Conservation (phyloP, 2,888 invertebrate species). For the Pasiphila rectangulata region DNA sequence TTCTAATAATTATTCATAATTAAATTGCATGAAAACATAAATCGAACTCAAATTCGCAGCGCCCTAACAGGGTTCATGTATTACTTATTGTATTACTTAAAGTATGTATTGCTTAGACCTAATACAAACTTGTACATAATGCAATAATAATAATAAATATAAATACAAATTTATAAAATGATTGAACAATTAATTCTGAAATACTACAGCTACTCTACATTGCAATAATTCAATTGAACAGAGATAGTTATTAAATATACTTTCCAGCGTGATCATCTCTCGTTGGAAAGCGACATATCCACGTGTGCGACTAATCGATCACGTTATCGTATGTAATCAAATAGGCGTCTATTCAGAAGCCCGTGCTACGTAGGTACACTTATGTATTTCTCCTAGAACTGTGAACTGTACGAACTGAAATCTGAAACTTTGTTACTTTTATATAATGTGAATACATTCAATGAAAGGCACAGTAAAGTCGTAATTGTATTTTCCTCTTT, state of each 20-base stretch:
- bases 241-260: background rate
- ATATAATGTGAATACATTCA: background rate
- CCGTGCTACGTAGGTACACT: slow-evolving; percentile 25
- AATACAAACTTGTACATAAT: too few species aligned
- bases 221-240: background rate
- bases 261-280: background rate
- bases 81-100: too few species aligned
- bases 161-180: too few species aligned
- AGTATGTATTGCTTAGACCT: too few species aligned
- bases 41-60: too few species aligned
- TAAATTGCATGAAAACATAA: too few species aligned
- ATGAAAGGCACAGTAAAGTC: too few species aligned
- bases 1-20: too few species aligned
- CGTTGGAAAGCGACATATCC: slow-evolving; percentile 27
- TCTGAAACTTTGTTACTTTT: background rate
- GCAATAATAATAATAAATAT: background rate
- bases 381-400: slow-evolving; percentile 11
- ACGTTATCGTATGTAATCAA: slow-evolving; percentile 29
- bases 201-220: too few species aligned
- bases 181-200: too few species aligned
- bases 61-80: too few species aligned
- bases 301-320: slow-evolving; percentile 28
- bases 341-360: slow-evolving; percentile 28
- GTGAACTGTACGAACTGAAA: slow-evolving; percentile 1
- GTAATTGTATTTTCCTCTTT: too few species aligned